These are phyloP conservation scores for Cecropterus lyciades DNA, from an alignment of 1,140 invertebrate species.

Conservation along the genomic window DNA sequence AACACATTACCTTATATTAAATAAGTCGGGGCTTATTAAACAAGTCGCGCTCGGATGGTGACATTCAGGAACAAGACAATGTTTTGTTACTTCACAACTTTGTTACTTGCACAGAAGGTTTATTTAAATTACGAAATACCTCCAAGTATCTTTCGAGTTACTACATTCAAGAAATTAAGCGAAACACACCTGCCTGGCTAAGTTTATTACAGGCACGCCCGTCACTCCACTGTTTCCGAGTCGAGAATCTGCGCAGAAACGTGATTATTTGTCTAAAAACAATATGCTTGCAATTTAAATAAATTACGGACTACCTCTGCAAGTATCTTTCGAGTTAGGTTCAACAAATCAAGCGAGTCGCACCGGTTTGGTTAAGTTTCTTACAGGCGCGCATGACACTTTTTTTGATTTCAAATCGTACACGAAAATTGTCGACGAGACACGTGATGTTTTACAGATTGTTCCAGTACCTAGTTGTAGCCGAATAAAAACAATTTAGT, in stretches of 20 bases:
- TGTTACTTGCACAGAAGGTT: conserved; percentile 21
- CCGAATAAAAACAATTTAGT: no score
- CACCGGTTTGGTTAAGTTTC: conserved; percentile 29
- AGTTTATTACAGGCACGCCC: conserved; percentile 26
- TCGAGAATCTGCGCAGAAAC: neutral
- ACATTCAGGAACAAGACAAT: conserved; percentile 18
- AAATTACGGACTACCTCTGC: no score
- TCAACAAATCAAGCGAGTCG: conserved; percentile 32
- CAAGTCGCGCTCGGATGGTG: neutral
- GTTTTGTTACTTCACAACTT: conserved; percentile 32
- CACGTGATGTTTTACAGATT: no score
- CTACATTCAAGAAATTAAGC: conserved; percentile 27
- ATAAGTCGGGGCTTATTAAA: conserved; percentile 21
- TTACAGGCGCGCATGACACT: conserved; percentile 18
- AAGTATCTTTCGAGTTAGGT: no score
- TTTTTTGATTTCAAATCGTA: neutral
- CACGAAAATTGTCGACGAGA: no score
- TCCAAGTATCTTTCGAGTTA: conserved; percentile 4
- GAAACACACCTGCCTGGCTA: conserved; percentile 25
- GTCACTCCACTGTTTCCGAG: conserved; percentile 21
- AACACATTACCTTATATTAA: conserved; percentile 25
- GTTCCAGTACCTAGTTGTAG: no score
- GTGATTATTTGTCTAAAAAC: no score
- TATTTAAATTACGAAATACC: conserved; percentile 22
- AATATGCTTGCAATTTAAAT: no score